These are phyloP conservation scores for Molorchus minor DNA, from an alignment of 2,888 invertebrate genomes.

Conservation along the genomic window DNA sequence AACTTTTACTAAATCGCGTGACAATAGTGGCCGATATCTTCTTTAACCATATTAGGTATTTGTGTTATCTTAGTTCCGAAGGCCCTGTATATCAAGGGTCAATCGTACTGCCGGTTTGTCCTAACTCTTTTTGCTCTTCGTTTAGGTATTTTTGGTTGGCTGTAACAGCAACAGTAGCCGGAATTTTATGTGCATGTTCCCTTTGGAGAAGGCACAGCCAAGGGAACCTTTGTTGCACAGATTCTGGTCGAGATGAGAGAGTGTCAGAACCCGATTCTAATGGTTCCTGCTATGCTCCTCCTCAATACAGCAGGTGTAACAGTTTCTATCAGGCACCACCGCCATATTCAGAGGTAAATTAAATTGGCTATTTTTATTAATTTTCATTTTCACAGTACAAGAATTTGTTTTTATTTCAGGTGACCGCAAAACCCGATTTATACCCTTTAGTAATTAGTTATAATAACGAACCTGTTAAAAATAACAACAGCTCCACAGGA, in stretches of 20 bases:
- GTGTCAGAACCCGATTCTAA: slow-evolving; percentile 80
- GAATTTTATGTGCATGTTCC: slow-evolving; percentile 75
- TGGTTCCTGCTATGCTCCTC: slow-evolving; percentile 83
- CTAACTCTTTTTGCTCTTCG: too few species aligned
- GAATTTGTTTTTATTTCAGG: slow-evolving; percentile 69
- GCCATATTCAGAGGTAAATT: slow-evolving; percentile 81
- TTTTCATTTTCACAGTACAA: too few species aligned
- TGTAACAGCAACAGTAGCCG: slow-evolving; percentile 74
- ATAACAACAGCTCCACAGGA: slow-evolving; percentile 74
- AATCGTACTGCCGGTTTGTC: too few species aligned
- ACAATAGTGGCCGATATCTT: too few species aligned
- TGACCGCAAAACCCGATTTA: slow-evolving; percentile 85
- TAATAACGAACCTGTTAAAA: slow-evolving; percentile 74
- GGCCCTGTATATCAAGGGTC: too few species aligned
- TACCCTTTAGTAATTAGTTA: slow-evolving; percentile 86
- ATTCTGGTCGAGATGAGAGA: slow-evolving; percentile 65
- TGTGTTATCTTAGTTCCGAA: too few species aligned
- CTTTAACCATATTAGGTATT: too few species aligned
- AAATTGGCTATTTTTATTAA: background rate
- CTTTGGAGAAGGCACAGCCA: slow-evolving; percentile 69
- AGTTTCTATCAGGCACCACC: slow-evolving; percentile 86
- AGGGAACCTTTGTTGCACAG: slow-evolving; percentile 53
- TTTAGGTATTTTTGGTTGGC: slow-evolving; percentile 64
- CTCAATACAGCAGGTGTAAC: slow-evolving; percentile 84
- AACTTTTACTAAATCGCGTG: too few species aligned